A percentile compares a stretch with the other conserved stretches of the same genome.
Evolutionary conservation across 1,140 invertebrate genomes (phyloP).

Genomic region (Samia ricini): DNA sequence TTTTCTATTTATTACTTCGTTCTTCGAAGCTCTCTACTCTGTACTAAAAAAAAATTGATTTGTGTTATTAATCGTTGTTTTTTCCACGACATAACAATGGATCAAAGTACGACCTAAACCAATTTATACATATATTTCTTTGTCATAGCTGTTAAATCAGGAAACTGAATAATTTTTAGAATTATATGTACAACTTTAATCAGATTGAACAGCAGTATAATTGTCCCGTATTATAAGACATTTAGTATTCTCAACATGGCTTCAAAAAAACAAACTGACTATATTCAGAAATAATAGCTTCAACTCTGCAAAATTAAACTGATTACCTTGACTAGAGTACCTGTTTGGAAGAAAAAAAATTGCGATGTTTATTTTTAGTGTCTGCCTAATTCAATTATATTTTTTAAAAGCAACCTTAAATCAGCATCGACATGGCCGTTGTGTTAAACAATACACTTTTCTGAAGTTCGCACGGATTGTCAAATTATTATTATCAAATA

Average conservation of each 20-base stretch:
- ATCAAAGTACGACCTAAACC: too few relatives aligned
- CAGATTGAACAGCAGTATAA: not conserved
- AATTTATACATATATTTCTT: too few relatives aligned
- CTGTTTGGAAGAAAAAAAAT: constrained; percentile 15
- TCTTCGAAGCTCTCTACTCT: too few relatives aligned
- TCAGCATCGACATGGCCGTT: constrained; percentile 1
- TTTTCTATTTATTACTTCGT: too few relatives aligned
- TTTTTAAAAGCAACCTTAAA: constrained; percentile 18
- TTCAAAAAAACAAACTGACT: constrained; percentile 7
- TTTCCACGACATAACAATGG: too few relatives aligned
- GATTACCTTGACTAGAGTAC: constrained; percentile 10
- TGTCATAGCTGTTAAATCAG: not conserved
- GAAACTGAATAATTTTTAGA: not conserved
- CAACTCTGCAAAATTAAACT: constrained; percentile 5
- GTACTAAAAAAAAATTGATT: too few relatives aligned
- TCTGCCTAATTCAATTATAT: constrained; percentile 27
- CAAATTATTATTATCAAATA: not conserved
- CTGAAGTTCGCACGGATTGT: not conserved
- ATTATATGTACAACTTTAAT: not conserved
- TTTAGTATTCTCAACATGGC: not conserved
- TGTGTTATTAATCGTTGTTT: too few relatives aligned
- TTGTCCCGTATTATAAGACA: not conserved
- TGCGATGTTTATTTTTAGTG: constrained; percentile 24
- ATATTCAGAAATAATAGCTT: constrained; percentile 7
- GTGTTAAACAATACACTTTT: not conserved